Evolutionary conservation across 2,797 vertebrate genomes (phyloP), one percentile per base, ranked within the genome.

Genomic region (Poeciliopsis turneri): DNA sequence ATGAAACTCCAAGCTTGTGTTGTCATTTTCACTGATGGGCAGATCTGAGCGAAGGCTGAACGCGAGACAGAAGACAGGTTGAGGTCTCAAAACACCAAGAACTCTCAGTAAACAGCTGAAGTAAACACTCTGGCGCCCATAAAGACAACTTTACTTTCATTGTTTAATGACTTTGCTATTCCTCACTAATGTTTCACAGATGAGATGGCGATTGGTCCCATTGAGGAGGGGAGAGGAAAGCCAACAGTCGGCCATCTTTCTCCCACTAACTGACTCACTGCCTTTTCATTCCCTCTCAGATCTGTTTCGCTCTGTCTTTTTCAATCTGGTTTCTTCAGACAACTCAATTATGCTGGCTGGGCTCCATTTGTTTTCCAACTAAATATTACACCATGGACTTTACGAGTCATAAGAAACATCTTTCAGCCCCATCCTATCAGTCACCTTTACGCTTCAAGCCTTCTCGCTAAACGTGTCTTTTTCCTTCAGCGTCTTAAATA

Each of bases 141-240:
- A 61, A 89, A 91, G 87, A 87, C 77, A 89, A 86, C 74, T 89
- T 88, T 71, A 53, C 79, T 88, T 90, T 92, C 86, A 91, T 90
- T 90, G 91, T 89, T 92, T 93, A 92, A 93, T 91, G 90, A 91
- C 84, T 90, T 75, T 79, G 79, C 89, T 92, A 82, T 92, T 93
- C 80, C 79, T 69, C 36, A 8, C 89, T 93, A 92, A 93, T 95
- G 90, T 87, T 90, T 94, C 78, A 92, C 90, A 93, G 87, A 87
- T 93, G 92, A 91, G 88, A 89, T 82, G 84, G 84, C 91, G 86
- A 90, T 90, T 84, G 88, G 84, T 91, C 82, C 80, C 82, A 83
- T 92, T 89, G 69, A 72, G 84, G 74, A 71, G 78, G 72, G 16
- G 25, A 23, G 16, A 55, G 82, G 76, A 78, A 69, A 47, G 39